Base-by-base conservation (phyloP, 2,888 invertebrate species). In the Stenichneumon culpator region DNA sequence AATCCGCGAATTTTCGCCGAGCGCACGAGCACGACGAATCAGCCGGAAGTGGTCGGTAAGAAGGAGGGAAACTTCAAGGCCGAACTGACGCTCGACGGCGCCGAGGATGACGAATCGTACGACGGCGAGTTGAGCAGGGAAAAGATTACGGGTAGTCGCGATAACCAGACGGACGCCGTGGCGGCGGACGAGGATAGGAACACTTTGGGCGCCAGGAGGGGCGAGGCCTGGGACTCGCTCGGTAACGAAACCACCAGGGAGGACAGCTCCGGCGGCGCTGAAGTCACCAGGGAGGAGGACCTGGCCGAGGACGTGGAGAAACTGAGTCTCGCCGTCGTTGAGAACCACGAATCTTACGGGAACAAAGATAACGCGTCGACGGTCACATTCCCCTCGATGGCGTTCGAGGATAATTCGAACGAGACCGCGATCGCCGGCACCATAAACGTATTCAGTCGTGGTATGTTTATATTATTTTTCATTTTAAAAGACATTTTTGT, bases 341-440 rank as follows among this genome's bases (percentile, higher is more conserved):
- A 79, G 63, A 14, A 36, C 1, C 67, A 72, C 44, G 52, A 77
- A 32, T 57, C 84, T 25, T 25, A 22, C 57, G 57, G 25, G 14
- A 57, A 11, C 14, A 25, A 57, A 14, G 82, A 32, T 16, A 74
- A 82, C 25, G 81, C 85, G 39, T 70, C 79, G n/a, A 47, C 75
- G 16, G 85, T 19, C 14, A 85, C 52, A 44, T 52, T 82, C 16
- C 88, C 88, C 16, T 86, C 89, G 44, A 69, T 89, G 39, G 88
- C 88, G 6, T 87, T 94, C 70, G 93, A 95, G 80, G 93, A 93
- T 78, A 92, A 94, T 86, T 93, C 87, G 47, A 84, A 88, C 36
- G 89, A 88, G 44, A 94, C 89, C 91, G 94, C 89, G 89, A 94
- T 88, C 94, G 94, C 28, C 79, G 90, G 88, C 32, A 88, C 91